Base-by-base conservation (phyloP, 2,797 vertebrate species). In the Cuniculus paca region DNA sequence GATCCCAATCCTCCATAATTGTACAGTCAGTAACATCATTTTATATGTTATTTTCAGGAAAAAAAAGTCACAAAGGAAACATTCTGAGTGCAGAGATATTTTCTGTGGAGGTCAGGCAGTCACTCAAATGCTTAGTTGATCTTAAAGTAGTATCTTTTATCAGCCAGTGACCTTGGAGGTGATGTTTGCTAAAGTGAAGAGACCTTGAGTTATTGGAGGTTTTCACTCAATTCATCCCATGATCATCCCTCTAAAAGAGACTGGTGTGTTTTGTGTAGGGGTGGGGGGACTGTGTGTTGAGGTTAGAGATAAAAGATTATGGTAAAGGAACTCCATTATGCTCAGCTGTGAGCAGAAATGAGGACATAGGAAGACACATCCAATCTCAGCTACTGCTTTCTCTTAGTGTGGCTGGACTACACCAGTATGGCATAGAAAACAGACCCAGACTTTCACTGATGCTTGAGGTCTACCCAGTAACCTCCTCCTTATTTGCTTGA, bases 41-140 rank as follows among this genome's bases (percentile, higher is more conserved):
- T 65, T 83, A 50, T 61, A 17, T 68, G 68, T 65, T 61, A 82
- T 31, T 68, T 28, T 93, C 48, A 74, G 52, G 65, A 79, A 94
- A 85, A 58, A 60, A 36, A 68, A 61, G 39, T 80, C 45, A 65
- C 60, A 48, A 8, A 93, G 52, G 24, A 68, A 91, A 56, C 36
- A 42, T 56, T 14, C 4, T 56, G 48, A 56, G 54, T 54, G 36
- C 81, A 91, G 60, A 87, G 16, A 56, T 19, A 24, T 61, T 94
- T 45, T 31, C 20, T 56, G 2, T 65, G 36, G 22, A 72, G 20
- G 63, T 19, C 63, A 65, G 16, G 6, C 6, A 8, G 16, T n/a
- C 34, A 19, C 16, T 65, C 63, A n/a, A 8, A n/a, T n/a, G 34
- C 34, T 31, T 65, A 34, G 31, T 65, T 65, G 63, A n/a, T 19